Evolutionary conservation across 2,113 vertebrate species (phyloP).

Genomic region (Etia nguti): DNA sequence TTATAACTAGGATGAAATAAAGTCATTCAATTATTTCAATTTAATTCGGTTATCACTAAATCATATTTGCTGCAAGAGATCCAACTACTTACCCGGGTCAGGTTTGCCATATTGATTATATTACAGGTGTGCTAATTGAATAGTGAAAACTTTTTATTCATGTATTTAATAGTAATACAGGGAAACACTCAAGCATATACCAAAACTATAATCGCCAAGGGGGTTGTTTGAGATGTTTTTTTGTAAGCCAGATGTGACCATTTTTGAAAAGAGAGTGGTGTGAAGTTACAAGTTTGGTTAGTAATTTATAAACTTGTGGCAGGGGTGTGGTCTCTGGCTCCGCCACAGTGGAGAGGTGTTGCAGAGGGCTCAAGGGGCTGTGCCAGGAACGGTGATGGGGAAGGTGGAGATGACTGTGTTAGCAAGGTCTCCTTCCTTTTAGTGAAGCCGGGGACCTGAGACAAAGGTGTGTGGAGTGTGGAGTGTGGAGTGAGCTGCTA

Average conservation of each 20-base stretch:
- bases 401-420: not conserved
- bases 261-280: not conserved
- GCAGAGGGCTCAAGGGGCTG: not conserved
- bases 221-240: not conserved
- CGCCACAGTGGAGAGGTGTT: not conserved
- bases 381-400: not conserved
- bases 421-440: not conserved
- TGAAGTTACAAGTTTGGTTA: not conserved
- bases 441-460: not conserved
- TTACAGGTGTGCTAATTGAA: not conserved
- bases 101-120: not conserved
- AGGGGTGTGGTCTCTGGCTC: not conserved
- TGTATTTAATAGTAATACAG: not conserved
- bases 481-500: not conserved
- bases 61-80: not conserved
- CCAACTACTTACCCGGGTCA: not conserved
- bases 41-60: not conserved
- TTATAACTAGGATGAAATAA: not conserved
- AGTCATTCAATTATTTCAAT: rapidly evolving
- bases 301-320: not conserved
- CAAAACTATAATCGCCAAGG: too few species aligned
- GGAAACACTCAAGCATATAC: not conserved
- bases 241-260: not conserved
- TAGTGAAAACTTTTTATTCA: not conserved
- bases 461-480: not conserved